A percentile compares a stretch with the other conserved stretches of the same genome.
Evolutionary conservation across 2,113 vertebrate genomes (phyloP).

Genomic region (Turnix velox): DNA sequence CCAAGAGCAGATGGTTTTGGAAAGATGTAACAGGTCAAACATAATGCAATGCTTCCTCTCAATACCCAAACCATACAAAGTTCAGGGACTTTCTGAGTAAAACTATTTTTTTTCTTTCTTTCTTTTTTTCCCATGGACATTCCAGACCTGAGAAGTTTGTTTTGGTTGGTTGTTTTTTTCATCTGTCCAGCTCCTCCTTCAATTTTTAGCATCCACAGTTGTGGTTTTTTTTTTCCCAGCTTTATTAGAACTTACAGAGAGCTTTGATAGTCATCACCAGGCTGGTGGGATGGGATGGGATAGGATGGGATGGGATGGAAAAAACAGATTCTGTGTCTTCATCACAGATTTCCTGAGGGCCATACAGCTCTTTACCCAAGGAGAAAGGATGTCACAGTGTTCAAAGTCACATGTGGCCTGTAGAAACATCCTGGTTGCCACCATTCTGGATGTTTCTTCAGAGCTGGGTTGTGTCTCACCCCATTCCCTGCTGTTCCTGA

Average conservation of each 20-base stretch:
- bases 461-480: background rate
- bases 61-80: background rate
- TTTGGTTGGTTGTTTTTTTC: background rate
- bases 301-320: background rate
- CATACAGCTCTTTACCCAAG: fast-evolving
- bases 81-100: background rate
- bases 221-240: no score
- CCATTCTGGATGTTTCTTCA: background rate
- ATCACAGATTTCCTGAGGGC: fast-evolving
- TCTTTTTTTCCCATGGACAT: background rate
- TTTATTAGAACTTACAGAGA: background rate
- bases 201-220: background rate
- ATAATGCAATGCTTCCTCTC: background rate
- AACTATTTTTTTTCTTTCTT: background rate
- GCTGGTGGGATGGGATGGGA: background rate
- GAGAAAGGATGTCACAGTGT: background rate
- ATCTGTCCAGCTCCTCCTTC: background rate
- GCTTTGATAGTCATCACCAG: background rate
- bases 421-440: background rate
- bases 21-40: background rate
- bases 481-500: background rate
- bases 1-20: background rate
- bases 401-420: fast-evolving
- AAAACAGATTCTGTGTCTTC: background rate
- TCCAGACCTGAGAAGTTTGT: fast-evolving